Base-by-base conservation (phyloP, 1,140 invertebrate species). In the Dolichoris vasculosae region DNA sequence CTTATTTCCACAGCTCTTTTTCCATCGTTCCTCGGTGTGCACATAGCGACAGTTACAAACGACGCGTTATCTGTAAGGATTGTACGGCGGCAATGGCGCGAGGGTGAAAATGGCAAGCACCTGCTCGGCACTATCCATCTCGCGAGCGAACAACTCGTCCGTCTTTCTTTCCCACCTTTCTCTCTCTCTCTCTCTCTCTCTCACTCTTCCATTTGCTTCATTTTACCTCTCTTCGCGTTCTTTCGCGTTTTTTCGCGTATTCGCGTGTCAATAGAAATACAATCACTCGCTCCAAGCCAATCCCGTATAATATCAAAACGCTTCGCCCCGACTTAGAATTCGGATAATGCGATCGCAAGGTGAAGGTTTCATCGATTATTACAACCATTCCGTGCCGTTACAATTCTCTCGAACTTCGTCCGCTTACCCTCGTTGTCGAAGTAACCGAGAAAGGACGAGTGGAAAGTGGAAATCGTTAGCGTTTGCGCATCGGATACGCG, bases 1-100 rank as follows among this genome's bases (percentile, higher is more conserved):
- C 84, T 79, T 86, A 87, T 85, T 88, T 86, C 86, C 86, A 63
- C 38, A 82, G 71, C 80, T 88, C 86, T 86, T 88, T 71, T 80
- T 86, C 83, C 87, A 87, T 87, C 83, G 85, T 84, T 87, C 84
- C 85, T 87, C 87, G 82, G 69, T 59, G 73, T 75, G 82, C 69
- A 64, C 71, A n/a, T 84, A 87, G 88, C 87, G 91, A 92, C 91
- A 92, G 91, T 92, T 91, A 92, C 91, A 92, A 92, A 92, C 90
- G 91, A 92, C 88, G 88, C 87, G 89, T 92, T 92, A 92, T 92
- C 90, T 90, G 87, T 90, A 91, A 92, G 91, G 90, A 92, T 91
- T 90, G 90, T 89, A 88, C 86, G 38, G 64, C 26, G 46, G 32
- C n/a, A n/a, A 30, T 67, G 46, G 69, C 88, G 88, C 89, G 89